These are phyloP conservation scores for Muscina levida DNA, from an alignment of 2,888 invertebrate genomes.

Conservation along the genomic window DNA sequence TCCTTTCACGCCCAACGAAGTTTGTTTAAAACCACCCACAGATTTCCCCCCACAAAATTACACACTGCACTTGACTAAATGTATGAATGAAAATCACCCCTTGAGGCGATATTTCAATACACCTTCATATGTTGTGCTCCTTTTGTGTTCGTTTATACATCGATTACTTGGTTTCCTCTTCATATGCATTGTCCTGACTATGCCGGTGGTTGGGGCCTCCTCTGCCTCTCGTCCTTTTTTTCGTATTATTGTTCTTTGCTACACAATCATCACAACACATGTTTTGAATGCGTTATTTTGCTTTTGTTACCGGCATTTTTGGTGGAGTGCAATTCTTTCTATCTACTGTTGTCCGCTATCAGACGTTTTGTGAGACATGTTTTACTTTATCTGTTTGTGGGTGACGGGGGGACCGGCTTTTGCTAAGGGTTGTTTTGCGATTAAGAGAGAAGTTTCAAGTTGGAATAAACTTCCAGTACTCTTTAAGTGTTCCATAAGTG, in stretches of 20 bases:
- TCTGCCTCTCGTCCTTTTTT: neutral
- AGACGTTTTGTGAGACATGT: constrained; percentile 44
- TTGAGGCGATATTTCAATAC: neutral
- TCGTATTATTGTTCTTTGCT: constrained; percentile 7
- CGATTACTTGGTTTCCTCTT: constrained; percentile 51
- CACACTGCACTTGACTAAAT: constrained; percentile 49
- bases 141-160: constrained; percentile 42
- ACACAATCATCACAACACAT: constrained; percentile 45
- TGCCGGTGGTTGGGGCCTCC: constrained; percentile 45
- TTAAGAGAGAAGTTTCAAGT: neutral
- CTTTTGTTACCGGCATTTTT: constrained; percentile 50
- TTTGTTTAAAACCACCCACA: neutral
- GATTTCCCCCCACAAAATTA: neutral
- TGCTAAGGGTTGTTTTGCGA: neutral
- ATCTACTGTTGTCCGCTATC: constrained; percentile 34
- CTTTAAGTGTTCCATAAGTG: neutral
- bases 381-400: neutral
- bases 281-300: constrained; percentile 34
- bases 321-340: constrained; percentile 15
- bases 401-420: no score
- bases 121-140: constrained; percentile 38
- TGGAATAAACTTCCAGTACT: neutral
- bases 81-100: constrained; percentile 50
- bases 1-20: neutral
- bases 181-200: neutral